Base-by-base conservation (phyloP, 2,888 invertebrate species). In the Choristoneura rosaceana region DNA sequence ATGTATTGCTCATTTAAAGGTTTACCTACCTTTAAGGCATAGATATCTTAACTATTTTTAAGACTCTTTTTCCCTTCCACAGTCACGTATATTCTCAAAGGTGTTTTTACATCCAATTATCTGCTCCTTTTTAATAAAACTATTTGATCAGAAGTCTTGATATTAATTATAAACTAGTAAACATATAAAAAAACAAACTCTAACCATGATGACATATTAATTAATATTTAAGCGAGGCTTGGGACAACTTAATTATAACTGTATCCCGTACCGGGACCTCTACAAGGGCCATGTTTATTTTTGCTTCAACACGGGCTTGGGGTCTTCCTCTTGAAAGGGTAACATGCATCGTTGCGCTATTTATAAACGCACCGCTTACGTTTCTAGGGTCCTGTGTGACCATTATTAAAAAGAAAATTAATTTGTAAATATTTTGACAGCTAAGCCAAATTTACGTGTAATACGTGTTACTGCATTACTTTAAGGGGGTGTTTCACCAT, bases 321-420 rank as follows among this genome's bases (percentile, higher is more conserved):
- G 79, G 50, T 79, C 79, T 82, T 68, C 79, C 79, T 82, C 80
- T 82, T 85, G 83, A 90, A 91, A 90, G 89, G 88, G 88, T 87
- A 90, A 89, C 89, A 87, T 87, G 84, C 85, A 87, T 87, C 87
- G 84, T 82, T 87, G 79, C 83, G 89, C 91, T 92, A 92, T 92
- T 93, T 92, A 89, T 90, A 92, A 91, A 89, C 86, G 84, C 82
- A 86, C 67, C 83, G 84, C 83, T 85, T 84, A 81, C 76, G 77
- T 83, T 88, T 87, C 87, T 81, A 50, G 64, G 69, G 73, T 73
- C 47, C 73, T 43, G 64, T 47, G 2, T n/a, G 7, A 45, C 45
- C 12, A 2, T 47, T 25, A 25, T 25, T 25, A 25, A 25, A 25
- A 25, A n/a, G n/a, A n/a, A n/a, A n/a, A n/a, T n/a, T n/a, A n/a